Evolutionary conservation across 2,797 vertebrate genomes (phyloP), one percentile per base, ranked within the genome.

Genomic region (Prionace glauca): DNA sequence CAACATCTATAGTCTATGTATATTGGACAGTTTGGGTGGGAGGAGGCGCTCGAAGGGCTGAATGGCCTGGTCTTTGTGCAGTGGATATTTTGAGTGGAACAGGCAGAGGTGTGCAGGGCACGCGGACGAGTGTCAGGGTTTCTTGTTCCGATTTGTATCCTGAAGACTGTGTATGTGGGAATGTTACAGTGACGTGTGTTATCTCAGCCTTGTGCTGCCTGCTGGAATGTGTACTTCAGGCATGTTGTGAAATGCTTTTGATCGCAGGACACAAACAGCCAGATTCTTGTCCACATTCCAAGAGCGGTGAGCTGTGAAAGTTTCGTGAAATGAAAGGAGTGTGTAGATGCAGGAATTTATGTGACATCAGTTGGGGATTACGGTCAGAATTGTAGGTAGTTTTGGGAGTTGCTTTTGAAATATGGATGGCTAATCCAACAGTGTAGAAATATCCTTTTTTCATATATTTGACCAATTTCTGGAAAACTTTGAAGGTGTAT

Each of bases 171-270:
- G 67, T 26, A 0, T 94, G 67, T 14, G 20, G 36, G 29, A 8
- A 74, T 56, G 24, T 90, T 90, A 62, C 87, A 90, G 20, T 20
- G n/a, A 2, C 32, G 36, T 65, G 67, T 77, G 12, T 32, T 77
- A 72, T 32, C 93, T 74, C 29, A 20, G 2, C 12, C 71, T 56
- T 72, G 26, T 9, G 14, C 18, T 94, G 26, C 93, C 10, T 74
- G 71, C 45, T 56, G 67, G 93, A 95, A 95, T 95, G 41, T 56
- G 4, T 56, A 32, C 50, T 50, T 50, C 50, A 60, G 71, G 67
- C 69, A 56, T 20, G 71, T 95, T 95, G 93, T 77, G 93, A 95
- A 95, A 95, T 95, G 71, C 16, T 91, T 95, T 95, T 16, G 71
- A 77, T 56, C 20, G 71, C 41, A 91, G 92, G 50, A 18, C 69